A percentile compares a stretch with the other conserved stretches of the same genome.
Conservation (phyloP, 2,888 invertebrate species). For the Campoplex nolae region DNA sequence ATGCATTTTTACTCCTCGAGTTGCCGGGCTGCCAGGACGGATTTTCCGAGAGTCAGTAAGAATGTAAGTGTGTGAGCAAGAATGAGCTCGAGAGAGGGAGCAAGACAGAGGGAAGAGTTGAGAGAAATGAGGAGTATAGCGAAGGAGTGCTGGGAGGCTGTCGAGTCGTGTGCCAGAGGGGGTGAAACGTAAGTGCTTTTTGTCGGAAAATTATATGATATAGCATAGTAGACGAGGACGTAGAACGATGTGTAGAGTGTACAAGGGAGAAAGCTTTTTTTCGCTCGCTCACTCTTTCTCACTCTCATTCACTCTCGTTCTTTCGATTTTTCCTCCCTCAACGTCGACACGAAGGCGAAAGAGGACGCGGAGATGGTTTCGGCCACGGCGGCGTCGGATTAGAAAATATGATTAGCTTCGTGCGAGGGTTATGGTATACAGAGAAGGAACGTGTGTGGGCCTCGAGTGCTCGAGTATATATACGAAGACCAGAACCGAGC, state of each 20-base stretch:
- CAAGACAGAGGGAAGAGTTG: constrained; percentile 71
- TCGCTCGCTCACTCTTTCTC: constrained; percentile 34
- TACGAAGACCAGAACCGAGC: constrained; percentile 61
- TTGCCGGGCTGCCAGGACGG: constrained; percentile 74
- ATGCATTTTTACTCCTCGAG: constrained; percentile 77
- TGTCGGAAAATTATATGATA: constrained; percentile 83
- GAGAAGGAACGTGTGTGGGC: constrained; percentile 65
- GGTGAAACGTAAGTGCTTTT: constrained; percentile 82
- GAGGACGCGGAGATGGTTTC: constrained; percentile 52
- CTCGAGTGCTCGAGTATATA: constrained; percentile 60
- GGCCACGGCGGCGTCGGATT: constrained; percentile 79
- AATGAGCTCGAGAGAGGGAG: constrained; percentile 72
- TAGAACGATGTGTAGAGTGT: constrained; percentile 53
- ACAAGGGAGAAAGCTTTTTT: constrained; percentile 59
- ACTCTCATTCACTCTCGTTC: constrained; percentile 13
- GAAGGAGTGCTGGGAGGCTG: constrained; percentile 64
- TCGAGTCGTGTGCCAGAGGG: constrained; percentile 68
- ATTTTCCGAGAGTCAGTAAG: constrained; percentile 74
- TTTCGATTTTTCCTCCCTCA: constrained; percentile 35
- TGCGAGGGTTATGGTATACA: constrained; percentile 76
- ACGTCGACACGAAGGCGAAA: constrained; percentile 47
- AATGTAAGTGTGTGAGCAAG: constrained; percentile 65
- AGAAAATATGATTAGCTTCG: constrained; percentile 83
- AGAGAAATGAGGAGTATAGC: constrained; percentile 60
- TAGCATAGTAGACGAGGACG: constrained; percentile 73